Evolutionary conservation across 2,888 invertebrate genomes (phyloP), one percentile per base, ranked within the genome.

Genomic region (Drosophila parthenogenetica): DNA sequence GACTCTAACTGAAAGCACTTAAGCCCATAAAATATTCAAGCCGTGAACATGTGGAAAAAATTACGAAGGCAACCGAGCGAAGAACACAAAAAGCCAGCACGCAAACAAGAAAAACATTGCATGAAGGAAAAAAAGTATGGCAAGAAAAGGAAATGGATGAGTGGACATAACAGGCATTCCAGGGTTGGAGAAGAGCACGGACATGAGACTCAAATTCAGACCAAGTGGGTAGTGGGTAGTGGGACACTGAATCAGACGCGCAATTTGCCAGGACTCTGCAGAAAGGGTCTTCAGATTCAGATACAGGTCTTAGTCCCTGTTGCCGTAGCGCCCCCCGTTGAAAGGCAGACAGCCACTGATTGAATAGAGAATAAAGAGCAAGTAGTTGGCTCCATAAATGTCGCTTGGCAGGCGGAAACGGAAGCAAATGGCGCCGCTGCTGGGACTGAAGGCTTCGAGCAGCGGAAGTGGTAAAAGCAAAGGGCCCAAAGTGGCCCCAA

Each of bases 1-100:
- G 70, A 71, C 67, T 86, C 73, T 74, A 82, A 78, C 87, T 76
- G 81, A 85, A 86, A 86, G 88, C 88, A 85, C 84, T 88, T 88
- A 88, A 81, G 88, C 83, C 87, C 84, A 85, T 85, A 81, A 85
- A 85, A 88, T 85, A 85, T 88, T 86, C 84, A 85, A 72, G 86
- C 77, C 79, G 86, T 80, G 84, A 88, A 80, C 81, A 83, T 88
- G 84, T 86, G 84, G 81, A 76, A 79, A 86, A 86, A 84, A 87
- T 82, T 88, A 85, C 88, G 73, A 73, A 71, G 69, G 68, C 61
- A 57, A 59, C 54, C 57, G 60, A 57, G 57, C 50, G 64, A 49
- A 73, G 77, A 77, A 55, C 63, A 74, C 78, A 77, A 74, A 80
- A 73, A 71, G 69, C 53, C 71, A 72, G 67, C 66, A 70, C 55